These are phyloP conservation scores for Cenopis cana DNA, from an alignment of 2,888 invertebrate species.

Conservation along the genomic window DNA sequence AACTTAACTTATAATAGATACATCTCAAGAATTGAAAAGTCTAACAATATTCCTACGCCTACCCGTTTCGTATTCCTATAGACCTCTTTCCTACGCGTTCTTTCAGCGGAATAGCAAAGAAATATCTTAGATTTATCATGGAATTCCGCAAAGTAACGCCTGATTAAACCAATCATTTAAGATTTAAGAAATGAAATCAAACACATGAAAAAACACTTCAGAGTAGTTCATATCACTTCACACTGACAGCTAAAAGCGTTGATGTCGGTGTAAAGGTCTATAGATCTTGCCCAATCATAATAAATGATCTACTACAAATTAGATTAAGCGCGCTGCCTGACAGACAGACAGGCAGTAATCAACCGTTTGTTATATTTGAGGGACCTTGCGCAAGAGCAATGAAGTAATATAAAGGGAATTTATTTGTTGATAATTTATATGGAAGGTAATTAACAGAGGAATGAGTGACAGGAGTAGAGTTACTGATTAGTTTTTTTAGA, in stretches of 20 bases:
- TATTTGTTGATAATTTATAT: background rate
- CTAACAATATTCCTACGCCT: too few relatives aligned
- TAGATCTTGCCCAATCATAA: conserved; percentile 18
- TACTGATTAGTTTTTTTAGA: too few relatives aligned
- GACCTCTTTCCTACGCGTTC: too few relatives aligned
- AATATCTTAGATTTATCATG: too few relatives aligned
- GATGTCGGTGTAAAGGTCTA: conserved; percentile 22
- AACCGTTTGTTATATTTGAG: conserved; percentile 22
- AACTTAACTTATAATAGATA: too few relatives aligned
- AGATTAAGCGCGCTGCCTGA: conserved; percentile 20
- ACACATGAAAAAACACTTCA: conserved; percentile 14
- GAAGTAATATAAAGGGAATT: background rate
- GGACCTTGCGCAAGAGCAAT: conserved; percentile 5
- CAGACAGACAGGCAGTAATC: conserved; percentile 29
- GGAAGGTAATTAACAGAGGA: conserved; percentile 1
- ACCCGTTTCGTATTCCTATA: too few relatives aligned
- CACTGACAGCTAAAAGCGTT: conserved; percentile 17
- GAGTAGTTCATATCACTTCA: background rate
- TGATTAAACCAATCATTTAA: too few relatives aligned
- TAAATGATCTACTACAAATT: conserved; percentile 31
- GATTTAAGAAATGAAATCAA: background rate
- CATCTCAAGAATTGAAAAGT: too few relatives aligned
- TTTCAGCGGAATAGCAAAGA: too few relatives aligned
- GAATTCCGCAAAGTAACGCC: too few relatives aligned
- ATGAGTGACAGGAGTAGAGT: too few relatives aligned